Percentiles rank a stretch among this genome's conserved stretches.
These are phyloP conservation scores for cat (Felis catus) DNA, from an alignment of 2,113 vertebrate genomes.

Conservation along the genomic window F.catus_Fca126_mat1.0 CM031417.1:94947001-94947500, in stretches of 20 bases:
- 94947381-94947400: background rate
- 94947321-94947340: background rate
- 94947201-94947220: background rate
- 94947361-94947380: background rate
- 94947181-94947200: background rate
- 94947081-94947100: background rate
- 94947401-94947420: background rate
- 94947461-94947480: background rate
- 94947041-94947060: background rate
- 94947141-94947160: background rate
- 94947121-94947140: background rate
- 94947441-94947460: background rate
- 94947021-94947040: background rate
- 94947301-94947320: background rate
- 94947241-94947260: background rate
- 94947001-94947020: background rate
- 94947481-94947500: background rate
- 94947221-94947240: background rate
- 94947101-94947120: background rate
- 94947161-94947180: background rate
- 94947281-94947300: background rate
- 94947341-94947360: background rate
- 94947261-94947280: background rate
- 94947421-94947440: background rate
- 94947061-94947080: background rate